Conservation (phyloP, 2,797 vertebrate species). For the Channallabes apus region DNA sequence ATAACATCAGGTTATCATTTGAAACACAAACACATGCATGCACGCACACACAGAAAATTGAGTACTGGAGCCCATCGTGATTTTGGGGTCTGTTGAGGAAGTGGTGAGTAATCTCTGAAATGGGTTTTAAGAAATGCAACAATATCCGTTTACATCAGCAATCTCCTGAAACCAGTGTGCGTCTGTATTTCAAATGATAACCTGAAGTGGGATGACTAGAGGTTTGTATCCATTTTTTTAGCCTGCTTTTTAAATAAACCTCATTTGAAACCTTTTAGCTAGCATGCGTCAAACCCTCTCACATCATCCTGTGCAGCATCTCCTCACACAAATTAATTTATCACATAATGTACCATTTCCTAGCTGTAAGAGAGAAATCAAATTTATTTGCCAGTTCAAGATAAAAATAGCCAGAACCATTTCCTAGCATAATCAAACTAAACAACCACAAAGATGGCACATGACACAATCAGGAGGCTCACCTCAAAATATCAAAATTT, state of each 20-base stretch:
- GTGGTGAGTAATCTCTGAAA: not conserved
- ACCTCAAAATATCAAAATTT: not conserved
- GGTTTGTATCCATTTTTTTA: not conserved
- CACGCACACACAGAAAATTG: not conserved
- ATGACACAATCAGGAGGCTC: not conserved
- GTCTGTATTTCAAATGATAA: not conserved
- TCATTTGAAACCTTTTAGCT: slow-evolving; percentile 35
- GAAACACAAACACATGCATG: not conserved
- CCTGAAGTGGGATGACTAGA: not conserved
- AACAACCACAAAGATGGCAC: not conserved
- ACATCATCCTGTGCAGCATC: not conserved
- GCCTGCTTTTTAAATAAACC: not conserved
- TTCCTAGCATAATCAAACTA: slow-evolving; percentile 2
- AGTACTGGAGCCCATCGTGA: too few relatives aligned
- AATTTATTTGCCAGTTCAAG: slow-evolving; percentile 7
- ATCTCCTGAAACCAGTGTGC: not conserved
- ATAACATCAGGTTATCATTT: not conserved
- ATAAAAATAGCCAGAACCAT: not conserved
- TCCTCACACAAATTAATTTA: slow-evolving; percentile 15
- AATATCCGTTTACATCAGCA: not conserved
- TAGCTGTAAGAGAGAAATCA: slow-evolving; percentile 21
- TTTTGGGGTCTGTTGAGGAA: not conserved
- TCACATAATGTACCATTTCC: slow-evolving; percentile 3
- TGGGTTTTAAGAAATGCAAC: too few relatives aligned
- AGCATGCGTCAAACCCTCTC: not conserved